phyloP scores from a whole-genome alignment of 2,797 vertebrate species.

The Notamacropus eugenii region DNA sequence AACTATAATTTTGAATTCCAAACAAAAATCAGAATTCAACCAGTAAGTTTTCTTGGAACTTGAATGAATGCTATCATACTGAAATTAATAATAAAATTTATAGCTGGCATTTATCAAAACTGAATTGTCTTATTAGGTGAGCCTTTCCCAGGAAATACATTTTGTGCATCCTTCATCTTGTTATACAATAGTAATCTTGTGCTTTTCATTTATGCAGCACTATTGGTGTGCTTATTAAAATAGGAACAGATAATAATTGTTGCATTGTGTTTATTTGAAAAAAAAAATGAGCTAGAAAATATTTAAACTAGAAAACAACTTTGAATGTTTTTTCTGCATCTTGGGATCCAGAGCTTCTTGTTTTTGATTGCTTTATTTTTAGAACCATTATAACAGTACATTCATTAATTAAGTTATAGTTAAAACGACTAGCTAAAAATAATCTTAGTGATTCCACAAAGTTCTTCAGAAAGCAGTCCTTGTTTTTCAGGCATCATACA shows the following conservation, averaged over 20 bases:
- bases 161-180: neutral
- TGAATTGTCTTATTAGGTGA: neutral
- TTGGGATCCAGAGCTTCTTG: neutral
- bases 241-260: neutral
- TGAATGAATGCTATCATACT: constrained; percentile 48
- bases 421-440: constrained; percentile 35
- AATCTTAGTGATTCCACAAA: constrained; percentile 15
- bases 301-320: neutral
- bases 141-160: neutral
- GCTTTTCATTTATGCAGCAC: neutral
- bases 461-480: constrained; percentile 39
- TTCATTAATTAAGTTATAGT: constrained; percentile 37
- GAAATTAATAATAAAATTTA: constrained; percentile 40
- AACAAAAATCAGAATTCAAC: constrained; percentile 41
- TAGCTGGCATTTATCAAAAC: neutral
- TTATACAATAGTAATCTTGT: neutral
- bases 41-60: constrained; percentile 41
- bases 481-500: constrained; percentile 27
- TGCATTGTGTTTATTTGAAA: constrained; percentile 18
- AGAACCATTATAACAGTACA: constrained; percentile 1
- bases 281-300: constrained; percentile 31
- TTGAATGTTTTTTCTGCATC: constrained; percentile 3
- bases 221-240: neutral
- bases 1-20: constrained; percentile 43
- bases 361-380: constrained; percentile 41